phyloP scores from a whole-genome alignment of 2,888 invertebrate species.

The Drosophila acutilabella region DNA sequence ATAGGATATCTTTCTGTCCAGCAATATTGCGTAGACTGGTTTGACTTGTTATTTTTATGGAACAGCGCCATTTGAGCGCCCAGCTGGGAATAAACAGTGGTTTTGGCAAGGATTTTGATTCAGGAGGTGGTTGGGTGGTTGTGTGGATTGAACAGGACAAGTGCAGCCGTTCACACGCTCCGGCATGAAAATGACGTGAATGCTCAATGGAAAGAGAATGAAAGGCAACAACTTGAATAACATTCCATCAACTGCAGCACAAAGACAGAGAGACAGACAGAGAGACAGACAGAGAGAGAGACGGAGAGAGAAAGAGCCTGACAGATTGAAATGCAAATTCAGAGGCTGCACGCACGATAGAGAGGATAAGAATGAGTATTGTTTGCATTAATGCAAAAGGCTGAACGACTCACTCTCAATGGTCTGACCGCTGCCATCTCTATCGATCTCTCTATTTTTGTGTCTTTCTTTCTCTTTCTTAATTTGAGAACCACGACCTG shows the following conservation, averaged over 20 bases:
- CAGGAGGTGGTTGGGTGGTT: constrained; percentile 19
- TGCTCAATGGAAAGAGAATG: constrained; percentile 26
- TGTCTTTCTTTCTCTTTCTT: background rate
- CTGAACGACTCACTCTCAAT: constrained; percentile 25
- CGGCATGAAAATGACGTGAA: constrained; percentile 43
- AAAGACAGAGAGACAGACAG: background rate
- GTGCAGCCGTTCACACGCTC: constrained; percentile 63
- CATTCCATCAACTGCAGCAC: constrained; percentile 43
- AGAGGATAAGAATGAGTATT: constrained; percentile 19
- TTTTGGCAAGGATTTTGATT: constrained; percentile 29
- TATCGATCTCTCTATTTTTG: background rate
- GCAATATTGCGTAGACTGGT: background rate
- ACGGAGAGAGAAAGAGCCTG: background rate
- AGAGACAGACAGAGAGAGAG: background rate
- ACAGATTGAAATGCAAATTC: constrained; percentile 66
- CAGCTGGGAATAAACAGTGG: constrained; percentile 42
- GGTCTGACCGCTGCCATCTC: constrained; percentile 4
- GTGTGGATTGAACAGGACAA: constrained; percentile 29
- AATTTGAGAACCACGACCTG: constrained; percentile 24
- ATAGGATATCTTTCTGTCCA: constrained; percentile 14
- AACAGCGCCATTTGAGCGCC: constrained; percentile 30
- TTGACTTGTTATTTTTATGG: constrained; percentile 39
- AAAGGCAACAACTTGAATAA: constrained; percentile 39
- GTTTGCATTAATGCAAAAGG: constrained; percentile 44
- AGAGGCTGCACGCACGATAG: constrained; percentile 14